These are phyloP conservation scores for Macrophya alboannulata DNA, from an alignment of 2,888 invertebrate genomes.

Conservation along the genomic window DNA sequence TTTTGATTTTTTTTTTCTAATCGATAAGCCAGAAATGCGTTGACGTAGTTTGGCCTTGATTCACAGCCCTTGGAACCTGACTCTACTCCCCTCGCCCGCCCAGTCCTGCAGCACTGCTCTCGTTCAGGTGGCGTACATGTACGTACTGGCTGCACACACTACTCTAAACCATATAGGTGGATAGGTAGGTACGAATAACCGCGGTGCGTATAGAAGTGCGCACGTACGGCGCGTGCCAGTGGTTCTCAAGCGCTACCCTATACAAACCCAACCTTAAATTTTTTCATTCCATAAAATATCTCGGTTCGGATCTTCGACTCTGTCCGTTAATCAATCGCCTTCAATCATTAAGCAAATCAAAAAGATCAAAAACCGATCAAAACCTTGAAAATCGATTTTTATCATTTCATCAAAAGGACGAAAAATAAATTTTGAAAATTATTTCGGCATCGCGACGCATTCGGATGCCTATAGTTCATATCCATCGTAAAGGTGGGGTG, in stretches of 20 bases:
- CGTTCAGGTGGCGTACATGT: conserved; percentile 39
- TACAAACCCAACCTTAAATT: neutral
- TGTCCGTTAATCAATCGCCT: no score
- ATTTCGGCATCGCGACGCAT: conserved; percentile 13
- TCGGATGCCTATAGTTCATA: neutral
- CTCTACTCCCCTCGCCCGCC: conserved; percentile 15
- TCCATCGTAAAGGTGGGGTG: neutral
- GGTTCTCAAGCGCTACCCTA: conserved; percentile 29
- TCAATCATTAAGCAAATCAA: no score
- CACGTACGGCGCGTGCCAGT: conserved; percentile 51
- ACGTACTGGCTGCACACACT: conserved; percentile 13
- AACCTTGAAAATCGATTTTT: no score
- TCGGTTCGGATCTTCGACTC: neutral
- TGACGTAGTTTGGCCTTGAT: conserved; percentile 50
- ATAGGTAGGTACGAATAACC: conserved; percentile 32
- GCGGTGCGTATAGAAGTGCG: conserved; percentile 24
- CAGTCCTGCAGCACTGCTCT: neutral
- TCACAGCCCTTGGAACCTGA: conserved; percentile 53
- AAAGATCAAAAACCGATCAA: no score
- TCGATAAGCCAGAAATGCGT: neutral
- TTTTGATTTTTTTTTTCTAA: neutral
- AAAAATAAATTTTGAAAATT: neutral
- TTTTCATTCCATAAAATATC: neutral
- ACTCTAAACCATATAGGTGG: neutral
- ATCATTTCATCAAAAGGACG: neutral